Base-by-base conservation (phyloP, 2,888 invertebrate genomes). In the Melanophora roralis region DNA sequence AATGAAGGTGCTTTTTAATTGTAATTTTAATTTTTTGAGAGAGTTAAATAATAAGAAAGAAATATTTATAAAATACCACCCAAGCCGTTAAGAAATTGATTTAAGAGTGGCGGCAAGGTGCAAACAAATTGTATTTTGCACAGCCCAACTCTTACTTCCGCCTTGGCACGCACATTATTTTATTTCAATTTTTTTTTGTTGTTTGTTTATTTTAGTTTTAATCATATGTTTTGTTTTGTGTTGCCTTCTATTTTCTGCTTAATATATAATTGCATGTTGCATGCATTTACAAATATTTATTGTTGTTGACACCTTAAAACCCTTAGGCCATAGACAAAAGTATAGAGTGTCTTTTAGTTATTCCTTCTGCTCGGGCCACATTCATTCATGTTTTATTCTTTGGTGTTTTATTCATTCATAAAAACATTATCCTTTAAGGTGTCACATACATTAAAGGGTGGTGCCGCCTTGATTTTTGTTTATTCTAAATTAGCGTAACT, bases 1-100 rank as follows among this genome's bases (percentile, higher is more conserved):
- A 34, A 38, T 43, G 27, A 43, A 60, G 72, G 36, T 55, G 45
- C 21, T 62, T 43, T 59, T 51, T 51, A 9, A 21, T 27, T 40
- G 65, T 40, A 59, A 67, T 51, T 6, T 14, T 27, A 6, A 27
- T 27, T 27, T 27, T 27, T 27, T 27, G 27, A 27, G 6, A 27
- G 27, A 27, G 6, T n/a, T n/a, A n/a, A n/a, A n/a, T n/a, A 27
- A 6, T 6, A 27, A 4, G 19, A 27, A 2, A 11, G 45, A 32
- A 32, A 51, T 27, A 27, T 59, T 45, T n/a, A n/a, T n/a, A n/a
- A n/a, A n/a, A 32, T 81, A n/a, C 88, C 87, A 87, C 88, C 87
- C 88, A 88, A 85, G 82, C 85, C 86, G 88, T 86, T 85, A 73
- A 83, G 79, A 85, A 86, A 86, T 86, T 84, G 85, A 86, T 88